A percentile compares a stretch with the other conserved stretches of the same genome.
Conservation (phyloP, 2,113 vertebrate species). For the Nerophis ophidion region DNA sequence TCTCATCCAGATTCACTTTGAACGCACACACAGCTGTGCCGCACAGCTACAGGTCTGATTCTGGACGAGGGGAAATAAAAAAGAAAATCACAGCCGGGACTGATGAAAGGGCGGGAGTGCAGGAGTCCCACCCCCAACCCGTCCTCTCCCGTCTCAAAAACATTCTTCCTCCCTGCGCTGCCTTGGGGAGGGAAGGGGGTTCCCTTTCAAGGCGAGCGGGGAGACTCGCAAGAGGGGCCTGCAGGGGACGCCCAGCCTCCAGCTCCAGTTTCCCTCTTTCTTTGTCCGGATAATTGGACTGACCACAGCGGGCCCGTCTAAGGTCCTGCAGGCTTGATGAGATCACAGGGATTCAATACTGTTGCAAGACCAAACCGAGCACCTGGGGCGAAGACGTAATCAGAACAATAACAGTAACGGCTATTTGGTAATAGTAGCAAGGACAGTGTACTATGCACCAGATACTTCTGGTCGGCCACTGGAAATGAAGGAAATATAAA, state of each 20-base stretch:
- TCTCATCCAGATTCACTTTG: conserved; percentile 38
- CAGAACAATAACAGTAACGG: neutral
- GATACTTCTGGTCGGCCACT: neutral
- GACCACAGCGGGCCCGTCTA: conserved; percentile 46
- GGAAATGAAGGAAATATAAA: no score
- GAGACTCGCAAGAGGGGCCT: conserved; percentile 48
- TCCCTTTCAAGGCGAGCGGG: conserved; percentile 58
- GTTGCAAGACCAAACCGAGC: conserved; percentile 14
- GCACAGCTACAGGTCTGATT: conserved; percentile 37
- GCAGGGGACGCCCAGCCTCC: conserved; percentile 41
- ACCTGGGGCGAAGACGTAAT: conserved; percentile 5
- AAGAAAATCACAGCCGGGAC: conserved; percentile 38
- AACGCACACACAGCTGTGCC: conserved; percentile 43
- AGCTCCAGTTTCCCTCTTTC: conserved; percentile 31
- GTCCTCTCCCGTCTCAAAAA: conserved; percentile 39
- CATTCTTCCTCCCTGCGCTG: conserved; percentile 49
- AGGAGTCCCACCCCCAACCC: neutral
- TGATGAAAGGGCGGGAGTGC: conserved; percentile 56
- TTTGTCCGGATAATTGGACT: conserved; percentile 58
- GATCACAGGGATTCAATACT: conserved; percentile 52
- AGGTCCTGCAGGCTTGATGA: conserved; percentile 31
- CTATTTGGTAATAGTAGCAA: neutral
- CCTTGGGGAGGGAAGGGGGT: conserved; percentile 54
- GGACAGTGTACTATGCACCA: neutral
- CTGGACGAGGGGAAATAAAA: conserved; percentile 22